A percentile compares a stretch with the other conserved stretches of the same genome.
Evolutionary conservation across 2,797 vertebrate species (phyloP).

Genomic region (Eidolon dupreanum): DNA sequence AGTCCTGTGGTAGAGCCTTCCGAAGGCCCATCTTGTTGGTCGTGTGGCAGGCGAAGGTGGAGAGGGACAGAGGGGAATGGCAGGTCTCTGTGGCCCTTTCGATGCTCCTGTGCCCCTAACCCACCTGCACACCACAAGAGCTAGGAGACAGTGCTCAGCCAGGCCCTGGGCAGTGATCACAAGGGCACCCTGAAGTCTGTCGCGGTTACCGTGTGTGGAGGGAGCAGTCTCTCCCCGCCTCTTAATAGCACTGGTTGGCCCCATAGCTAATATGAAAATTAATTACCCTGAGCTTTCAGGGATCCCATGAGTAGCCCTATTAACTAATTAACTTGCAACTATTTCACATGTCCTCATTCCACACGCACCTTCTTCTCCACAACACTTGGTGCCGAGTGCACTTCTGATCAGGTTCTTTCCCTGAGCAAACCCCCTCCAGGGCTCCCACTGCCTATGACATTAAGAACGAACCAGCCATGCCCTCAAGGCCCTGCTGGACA

Average conservation of each 20-base stretch:
- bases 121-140: background rate
- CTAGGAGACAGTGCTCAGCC: background rate
- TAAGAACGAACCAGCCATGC: background rate
- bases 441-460: background rate
- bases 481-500: fast-evolving
- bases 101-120: background rate
- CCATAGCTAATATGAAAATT: conserved; percentile 50
- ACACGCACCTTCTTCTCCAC: background rate
- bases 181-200: background rate
- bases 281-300: conserved; percentile 58
- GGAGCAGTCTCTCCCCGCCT: background rate
- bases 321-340: conserved; percentile 67
- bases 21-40: background rate
- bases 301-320: conserved; percentile 50
- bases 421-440: background rate
- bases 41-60: background rate
- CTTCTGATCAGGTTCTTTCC: background rate
- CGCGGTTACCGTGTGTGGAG: background rate
- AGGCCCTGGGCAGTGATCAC: background rate
- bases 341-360: background rate
- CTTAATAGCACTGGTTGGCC: background rate
- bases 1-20: fast-evolving
- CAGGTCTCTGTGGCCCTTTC: background rate
- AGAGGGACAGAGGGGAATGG: background rate
- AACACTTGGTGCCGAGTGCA: background rate